These are phyloP conservation scores for Pissodes strobi DNA, from an alignment of 1,140 invertebrate genomes.

Conservation along the genomic window DNA sequence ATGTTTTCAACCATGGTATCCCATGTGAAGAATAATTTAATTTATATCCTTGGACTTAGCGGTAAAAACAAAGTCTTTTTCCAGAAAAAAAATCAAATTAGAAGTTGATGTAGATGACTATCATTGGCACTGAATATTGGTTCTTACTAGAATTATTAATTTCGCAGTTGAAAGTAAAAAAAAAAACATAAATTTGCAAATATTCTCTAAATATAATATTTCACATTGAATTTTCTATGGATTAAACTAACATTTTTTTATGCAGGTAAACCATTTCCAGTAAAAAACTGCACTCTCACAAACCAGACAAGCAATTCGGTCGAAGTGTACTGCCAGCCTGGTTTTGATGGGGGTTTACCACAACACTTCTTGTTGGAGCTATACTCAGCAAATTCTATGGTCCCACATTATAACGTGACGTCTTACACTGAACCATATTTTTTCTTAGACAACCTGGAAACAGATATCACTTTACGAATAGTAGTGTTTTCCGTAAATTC, in stretches of 20 bases:
- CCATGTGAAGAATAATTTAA: too few species aligned
- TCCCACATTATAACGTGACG: slow-evolving; percentile 69
- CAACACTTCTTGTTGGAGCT: slow-evolving; percentile 81
- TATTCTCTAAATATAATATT: too few species aligned
- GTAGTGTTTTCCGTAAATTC: slow-evolving; percentile 76
- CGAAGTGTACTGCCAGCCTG: slow-evolving; percentile 73
- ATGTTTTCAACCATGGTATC: too few species aligned
- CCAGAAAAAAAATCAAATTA: neutral
- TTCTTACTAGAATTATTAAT: too few species aligned
- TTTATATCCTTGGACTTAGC: too few species aligned
- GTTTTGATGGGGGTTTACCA: slow-evolving; percentile 83
- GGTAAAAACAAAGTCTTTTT: too few species aligned
- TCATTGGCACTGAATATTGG: too few species aligned
- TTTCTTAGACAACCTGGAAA: slow-evolving; percentile 71
- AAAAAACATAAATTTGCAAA: too few species aligned
- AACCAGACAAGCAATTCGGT: slow-evolving; percentile 77
- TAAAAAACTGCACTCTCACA: slow-evolving; percentile 73
- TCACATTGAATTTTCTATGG: too few species aligned
- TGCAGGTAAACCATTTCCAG: slow-evolving; percentile 73
- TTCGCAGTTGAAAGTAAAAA: too few species aligned
- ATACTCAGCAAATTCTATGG: slow-evolving; percentile 63
- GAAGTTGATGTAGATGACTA: too few species aligned
- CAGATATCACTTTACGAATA: slow-evolving; percentile 74
- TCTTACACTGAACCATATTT: slow-evolving; percentile 67
- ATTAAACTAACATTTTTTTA: too few species aligned